Evolutionary conservation across 2,113 vertebrate genomes (phyloP).

Genomic region (Prietella phreatophila): DNA sequence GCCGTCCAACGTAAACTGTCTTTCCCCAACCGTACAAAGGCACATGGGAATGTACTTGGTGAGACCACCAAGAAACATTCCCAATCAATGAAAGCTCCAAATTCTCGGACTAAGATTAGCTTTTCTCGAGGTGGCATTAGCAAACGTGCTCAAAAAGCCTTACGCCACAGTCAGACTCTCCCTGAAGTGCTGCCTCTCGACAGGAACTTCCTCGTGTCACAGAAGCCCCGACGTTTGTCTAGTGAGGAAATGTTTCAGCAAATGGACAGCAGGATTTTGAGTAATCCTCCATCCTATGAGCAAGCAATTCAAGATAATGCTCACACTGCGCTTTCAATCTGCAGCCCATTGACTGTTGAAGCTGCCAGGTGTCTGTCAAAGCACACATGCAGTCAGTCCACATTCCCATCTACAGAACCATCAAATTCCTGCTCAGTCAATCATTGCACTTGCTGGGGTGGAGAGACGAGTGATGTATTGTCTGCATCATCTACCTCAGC

Average conservation of each 20-base stretch:
- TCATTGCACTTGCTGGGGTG: not conserved
- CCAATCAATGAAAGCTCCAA: conserved; percentile 67
- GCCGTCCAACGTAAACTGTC: conserved; percentile 69
- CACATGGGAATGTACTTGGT: conserved; percentile 54
- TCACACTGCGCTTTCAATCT: conserved; percentile 20
- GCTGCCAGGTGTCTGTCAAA: conserved; percentile 61
- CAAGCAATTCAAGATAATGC: conserved; percentile 69
- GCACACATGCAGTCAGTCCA: conserved; percentile 44
- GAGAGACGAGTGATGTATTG: conserved; percentile 43
- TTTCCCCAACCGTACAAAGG: conserved; percentile 60
- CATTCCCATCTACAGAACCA: conserved; percentile 34
- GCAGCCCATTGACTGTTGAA: conserved; percentile 64
- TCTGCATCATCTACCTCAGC: conserved; percentile 50
- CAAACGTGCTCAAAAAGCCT: conserved; percentile 59
- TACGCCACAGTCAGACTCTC: conserved; percentile 65
- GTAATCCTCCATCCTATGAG: conserved; percentile 76
- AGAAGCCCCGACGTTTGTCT: conserved; percentile 54
- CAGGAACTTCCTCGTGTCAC: not conserved
- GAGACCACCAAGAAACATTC: conserved; percentile 74
- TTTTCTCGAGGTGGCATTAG: conserved; percentile 46
- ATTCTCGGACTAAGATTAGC: conserved; percentile 57
- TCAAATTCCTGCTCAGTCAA: conserved; percentile 18
- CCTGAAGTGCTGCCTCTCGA: conserved; percentile 50
- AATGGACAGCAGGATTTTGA: conserved; percentile 69
- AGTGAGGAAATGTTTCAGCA: conserved; percentile 72